Base-by-base conservation (phyloP, 2,888 invertebrate species). In the Nomada ruficornis region DNA sequence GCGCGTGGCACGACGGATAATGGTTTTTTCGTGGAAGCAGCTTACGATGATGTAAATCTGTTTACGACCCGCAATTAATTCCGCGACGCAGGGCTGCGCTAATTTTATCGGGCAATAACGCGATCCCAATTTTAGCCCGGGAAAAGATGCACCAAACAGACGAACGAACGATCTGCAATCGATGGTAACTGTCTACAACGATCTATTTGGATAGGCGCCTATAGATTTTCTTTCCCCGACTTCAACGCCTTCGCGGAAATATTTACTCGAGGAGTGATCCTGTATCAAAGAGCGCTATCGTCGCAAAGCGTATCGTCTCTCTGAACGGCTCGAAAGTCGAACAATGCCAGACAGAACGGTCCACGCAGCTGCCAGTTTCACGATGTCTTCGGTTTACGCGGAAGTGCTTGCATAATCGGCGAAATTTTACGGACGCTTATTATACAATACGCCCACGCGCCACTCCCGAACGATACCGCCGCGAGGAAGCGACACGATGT, bases 21-120 rank as follows among this genome's bases (percentile, higher is more conserved):
- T 76, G 77, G 59, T 55, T 71, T 73, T 80, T 85, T 85, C 85
- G 80, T 18, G 29, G 80, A 87, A 85, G 9, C 72, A 18, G 23
- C 4, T 54, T 20, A 57, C 80, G 68, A 67, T 71, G 36, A 47
- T 72, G 75, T 76, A 86, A 76, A 80, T 68, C 70, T 69, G 80
- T 71, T 77, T 75, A 63, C 75, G 42, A 26, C 29, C 20, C 2
- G 67, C 86, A 69, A 77, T 74, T 80, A 50, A 79, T 79, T 72
- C 26, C 44, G n/a, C 29, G 52, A 26, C 2, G 29, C 55, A 13
- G 20, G 4, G 10, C 15, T 18, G 54, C 47, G 29, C 62, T 47
- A 52, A 54, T 50, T 63, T 57, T 23, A 47, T 9, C 68, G 23
- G 20, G 47, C 47, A 47, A 36, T 15, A 54, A 36, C 15, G 15